A percentile compares a stretch with the other conserved stretches of the same genome.
phyloP scores from a whole-genome alignment of 2,113 vertebrate genomes.

The Tor tambroides region DNA sequence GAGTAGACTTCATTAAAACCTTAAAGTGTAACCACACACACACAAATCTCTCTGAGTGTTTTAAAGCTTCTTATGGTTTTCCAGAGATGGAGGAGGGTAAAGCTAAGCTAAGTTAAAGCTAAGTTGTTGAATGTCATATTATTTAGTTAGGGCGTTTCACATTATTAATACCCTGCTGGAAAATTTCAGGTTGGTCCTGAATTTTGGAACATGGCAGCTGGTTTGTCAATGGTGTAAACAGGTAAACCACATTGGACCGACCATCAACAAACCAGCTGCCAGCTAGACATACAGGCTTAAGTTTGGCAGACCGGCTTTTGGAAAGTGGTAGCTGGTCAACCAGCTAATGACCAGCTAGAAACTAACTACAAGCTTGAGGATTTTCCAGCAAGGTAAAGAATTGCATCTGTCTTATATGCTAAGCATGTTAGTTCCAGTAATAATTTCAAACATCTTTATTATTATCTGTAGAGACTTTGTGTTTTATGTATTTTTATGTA shows the following conservation, averaged over 20 bases:
- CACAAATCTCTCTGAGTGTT: slow-evolving; percentile 20
- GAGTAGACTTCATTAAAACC: slow-evolving; percentile 36
- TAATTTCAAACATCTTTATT: not conserved
- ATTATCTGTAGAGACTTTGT: not conserved
- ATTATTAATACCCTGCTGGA: not conserved
- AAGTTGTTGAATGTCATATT: slow-evolving; percentile 27
- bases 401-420: not conserved
- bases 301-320: not conserved
- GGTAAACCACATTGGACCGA: not conserved
- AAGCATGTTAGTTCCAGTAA: not conserved
- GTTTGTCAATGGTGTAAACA: not conserved
- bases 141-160: not conserved
- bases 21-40: slow-evolving; percentile 29
- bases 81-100: slow-evolving; percentile 12
- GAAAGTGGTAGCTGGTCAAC: not conserved
- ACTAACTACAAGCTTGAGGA: not conserved
- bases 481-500: not conserved
- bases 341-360: not conserved
- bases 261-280: not conserved
- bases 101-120: not conserved
- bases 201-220: not conserved
- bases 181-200: not conserved
- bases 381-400: not conserved
- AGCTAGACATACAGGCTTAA: not conserved
- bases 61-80: slow-evolving; percentile 44